Evolutionary conservation across 2,888 invertebrate species (phyloP).

Genomic region (Cheilosia urbana): DNA sequence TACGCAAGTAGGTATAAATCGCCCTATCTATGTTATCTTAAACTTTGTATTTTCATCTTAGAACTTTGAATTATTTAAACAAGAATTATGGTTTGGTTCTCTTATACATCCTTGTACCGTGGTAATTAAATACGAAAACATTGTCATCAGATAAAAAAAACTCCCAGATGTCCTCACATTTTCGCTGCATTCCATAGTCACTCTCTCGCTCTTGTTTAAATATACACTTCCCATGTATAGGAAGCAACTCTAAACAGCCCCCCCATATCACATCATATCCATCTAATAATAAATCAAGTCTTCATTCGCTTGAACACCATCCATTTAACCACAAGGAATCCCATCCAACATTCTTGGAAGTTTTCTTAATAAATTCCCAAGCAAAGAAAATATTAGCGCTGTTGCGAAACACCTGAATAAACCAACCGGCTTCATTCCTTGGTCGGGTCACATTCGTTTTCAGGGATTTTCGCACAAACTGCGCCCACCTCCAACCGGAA

Average conservation of each 20-base stretch:
- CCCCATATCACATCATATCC: not conserved
- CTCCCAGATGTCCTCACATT: too few species aligned
- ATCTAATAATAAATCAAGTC: conserved; percentile 48
- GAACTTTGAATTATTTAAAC: too few species aligned
- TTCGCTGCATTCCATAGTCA: too few species aligned
- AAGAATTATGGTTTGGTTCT: too few species aligned
- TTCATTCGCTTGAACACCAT: conserved; percentile 14
- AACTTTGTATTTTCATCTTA: too few species aligned
- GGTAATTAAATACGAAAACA: too few species aligned
- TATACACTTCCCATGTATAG: too few species aligned
- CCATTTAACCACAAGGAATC: conserved; percentile 34
- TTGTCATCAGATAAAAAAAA: too few species aligned
- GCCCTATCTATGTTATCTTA: too few species aligned
- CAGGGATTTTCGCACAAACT: conserved; percentile 55
- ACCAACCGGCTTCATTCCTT: conserved; percentile 60
- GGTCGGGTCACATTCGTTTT: conserved; percentile 53
- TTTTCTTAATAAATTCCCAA: conserved; percentile 61
- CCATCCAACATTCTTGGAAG: conserved; percentile 54
- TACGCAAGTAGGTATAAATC: too few species aligned
- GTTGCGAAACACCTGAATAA: conserved; percentile 70
- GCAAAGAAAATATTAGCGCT: conserved; percentile 39
- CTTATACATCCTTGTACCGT: too few species aligned
- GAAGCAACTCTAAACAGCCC: not conserved
- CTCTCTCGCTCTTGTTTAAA: too few species aligned
- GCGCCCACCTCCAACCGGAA: conserved; percentile 69